These are phyloP conservation scores for Drosophila hydei DNA, from an alignment of 1,140 invertebrate genomes.

Conservation along the genomic window DNA sequence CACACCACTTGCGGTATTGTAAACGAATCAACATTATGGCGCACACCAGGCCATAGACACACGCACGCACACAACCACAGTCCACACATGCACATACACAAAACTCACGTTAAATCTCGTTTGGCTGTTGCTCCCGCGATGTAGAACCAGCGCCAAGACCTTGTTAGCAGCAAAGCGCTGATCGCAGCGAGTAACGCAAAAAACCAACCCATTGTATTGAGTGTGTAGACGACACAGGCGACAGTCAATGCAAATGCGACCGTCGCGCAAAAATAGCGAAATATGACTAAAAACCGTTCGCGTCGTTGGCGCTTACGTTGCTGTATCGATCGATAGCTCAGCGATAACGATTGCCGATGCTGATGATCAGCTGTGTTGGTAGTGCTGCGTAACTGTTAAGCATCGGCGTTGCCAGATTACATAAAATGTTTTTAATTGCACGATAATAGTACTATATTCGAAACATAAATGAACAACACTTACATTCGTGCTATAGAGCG, in stretches of 20 bases:
- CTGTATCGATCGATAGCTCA: slow-evolving; percentile 45
- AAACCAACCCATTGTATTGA: slow-evolving; percentile 77
- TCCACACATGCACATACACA: not conserved
- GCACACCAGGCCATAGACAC: not conserved
- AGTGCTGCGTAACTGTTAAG: slow-evolving; percentile 36
- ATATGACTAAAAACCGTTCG: slow-evolving; percentile 68
- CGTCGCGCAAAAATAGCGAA: slow-evolving; percentile 74
- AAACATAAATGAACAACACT: too few species aligned
- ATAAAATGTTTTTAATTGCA: not conserved
- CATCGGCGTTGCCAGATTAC: slow-evolving; percentile 48
- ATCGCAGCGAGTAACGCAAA: slow-evolving; percentile 66
- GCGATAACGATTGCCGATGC: slow-evolving; percentile 40
- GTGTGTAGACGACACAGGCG: slow-evolving; percentile 66
- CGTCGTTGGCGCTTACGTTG: slow-evolving; percentile 57
- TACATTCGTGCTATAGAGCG: slow-evolving; percentile 63
- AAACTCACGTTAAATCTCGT: slow-evolving; percentile 87
- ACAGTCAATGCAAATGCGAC: slow-evolving; percentile 62
- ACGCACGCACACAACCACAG: slow-evolving; percentile 13
- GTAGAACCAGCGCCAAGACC: slow-evolving; percentile 88
- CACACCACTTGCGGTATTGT: slow-evolving; percentile 73
- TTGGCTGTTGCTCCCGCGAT: slow-evolving; percentile 89
- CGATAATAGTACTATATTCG: not conserved
- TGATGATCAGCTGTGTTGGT: slow-evolving; percentile 43
- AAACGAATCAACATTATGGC: slow-evolving; percentile 59
- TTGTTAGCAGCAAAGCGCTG: slow-evolving; percentile 63